phyloP scores from a whole-genome alignment of 2,797 vertebrate genomes.

The Bradypodion pumilum region DNA sequence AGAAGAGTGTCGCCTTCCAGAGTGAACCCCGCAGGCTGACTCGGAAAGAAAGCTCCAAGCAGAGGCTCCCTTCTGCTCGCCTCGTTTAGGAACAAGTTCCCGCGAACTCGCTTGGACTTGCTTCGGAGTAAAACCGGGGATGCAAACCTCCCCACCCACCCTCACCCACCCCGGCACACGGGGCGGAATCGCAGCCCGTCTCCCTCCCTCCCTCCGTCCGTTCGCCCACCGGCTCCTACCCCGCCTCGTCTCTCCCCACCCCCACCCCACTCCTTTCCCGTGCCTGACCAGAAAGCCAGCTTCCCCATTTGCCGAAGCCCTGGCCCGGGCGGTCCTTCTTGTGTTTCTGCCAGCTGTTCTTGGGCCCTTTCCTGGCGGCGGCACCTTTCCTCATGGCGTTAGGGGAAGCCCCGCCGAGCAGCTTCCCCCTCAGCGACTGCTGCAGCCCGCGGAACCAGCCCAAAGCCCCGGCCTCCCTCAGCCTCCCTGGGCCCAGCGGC shows the following conservation, averaged over 20 bases:
- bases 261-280: neutral
- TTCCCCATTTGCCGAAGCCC: conserved; percentile 37
- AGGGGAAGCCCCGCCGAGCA: conserved; percentile 51
- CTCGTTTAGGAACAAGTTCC: neutral
- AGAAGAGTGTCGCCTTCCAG: neutral
- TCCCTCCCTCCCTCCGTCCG: neutral
- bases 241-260: neutral
- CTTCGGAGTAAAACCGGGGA: no score
- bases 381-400: conserved; percentile 54
- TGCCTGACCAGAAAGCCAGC: conserved; percentile 71
- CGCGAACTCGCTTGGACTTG: neutral
- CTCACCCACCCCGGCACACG: no score
- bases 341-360: conserved; percentile 49
- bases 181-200: neutral
- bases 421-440: conserved; percentile 37
- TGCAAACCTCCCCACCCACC: neutral
- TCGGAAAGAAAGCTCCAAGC: neutral
- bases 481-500: no score
- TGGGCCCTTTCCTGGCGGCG: conserved; percentile 57
- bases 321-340: conserved; percentile 48
- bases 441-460: conserved; percentile 46
- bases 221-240: no score
- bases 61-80: no score
- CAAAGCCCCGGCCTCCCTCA: neutral
- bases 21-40: neutral